These are phyloP conservation scores for Silurus meridionalis DNA, from an alignment of 2,113 vertebrate species.

Conservation along the genomic window DNA sequence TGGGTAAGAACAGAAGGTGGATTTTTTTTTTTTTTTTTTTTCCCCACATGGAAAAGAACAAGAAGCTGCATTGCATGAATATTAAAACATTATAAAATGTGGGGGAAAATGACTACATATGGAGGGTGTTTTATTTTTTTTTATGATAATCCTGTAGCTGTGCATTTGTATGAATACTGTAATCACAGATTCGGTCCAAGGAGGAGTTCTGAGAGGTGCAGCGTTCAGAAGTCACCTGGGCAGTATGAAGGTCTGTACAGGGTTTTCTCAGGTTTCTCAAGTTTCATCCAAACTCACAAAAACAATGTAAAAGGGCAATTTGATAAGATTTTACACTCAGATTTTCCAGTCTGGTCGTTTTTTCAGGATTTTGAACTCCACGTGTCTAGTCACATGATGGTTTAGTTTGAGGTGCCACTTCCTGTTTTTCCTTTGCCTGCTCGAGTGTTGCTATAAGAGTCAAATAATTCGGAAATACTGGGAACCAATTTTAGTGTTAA, in stretches of 20 bases:
- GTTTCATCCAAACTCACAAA: background rate
- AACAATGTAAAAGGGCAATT: background rate
- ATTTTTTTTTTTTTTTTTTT: background rate
- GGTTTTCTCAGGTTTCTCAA: background rate
- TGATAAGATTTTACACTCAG: background rate
- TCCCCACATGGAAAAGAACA: background rate
- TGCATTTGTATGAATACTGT: background rate
- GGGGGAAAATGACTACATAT: background rate
- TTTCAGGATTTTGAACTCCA: too few species aligned
- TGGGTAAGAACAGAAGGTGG: conserved; percentile 17
- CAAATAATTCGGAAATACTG: too few species aligned
- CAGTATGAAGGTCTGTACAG: conserved; percentile 84
- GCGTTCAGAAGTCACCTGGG: conserved; percentile 90
- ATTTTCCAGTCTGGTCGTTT: too few species aligned
- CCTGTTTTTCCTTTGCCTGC: background rate
- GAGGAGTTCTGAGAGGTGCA: conserved; percentile 86
- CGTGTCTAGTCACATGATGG: too few species aligned
- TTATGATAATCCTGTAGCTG: background rate
- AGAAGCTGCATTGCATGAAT: background rate
- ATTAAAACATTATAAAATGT: background rate
- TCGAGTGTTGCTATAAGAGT: too few species aligned
- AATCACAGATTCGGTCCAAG: conserved; percentile 50
- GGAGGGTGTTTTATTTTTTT: background rate
- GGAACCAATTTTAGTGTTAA: too few species aligned
- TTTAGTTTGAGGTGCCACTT: too few species aligned